Evolutionary conservation across 2,113 vertebrate species (phyloP).

Genomic region (Pachyramphus minor): DNA sequence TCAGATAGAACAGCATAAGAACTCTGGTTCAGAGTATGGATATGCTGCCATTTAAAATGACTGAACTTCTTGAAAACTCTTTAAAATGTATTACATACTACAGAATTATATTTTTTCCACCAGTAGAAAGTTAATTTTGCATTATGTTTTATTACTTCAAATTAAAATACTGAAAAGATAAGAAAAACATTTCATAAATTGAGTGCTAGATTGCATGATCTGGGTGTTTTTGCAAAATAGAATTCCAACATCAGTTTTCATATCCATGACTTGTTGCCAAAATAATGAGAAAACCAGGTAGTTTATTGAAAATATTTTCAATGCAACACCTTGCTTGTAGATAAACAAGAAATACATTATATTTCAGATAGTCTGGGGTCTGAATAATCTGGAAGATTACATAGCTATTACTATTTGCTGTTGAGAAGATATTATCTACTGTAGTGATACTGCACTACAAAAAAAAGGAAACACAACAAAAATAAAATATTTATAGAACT

Average conservation of each 20-base stretch:
- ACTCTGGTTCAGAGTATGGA: not conserved
- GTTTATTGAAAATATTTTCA: not conserved
- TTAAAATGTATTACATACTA: not conserved
- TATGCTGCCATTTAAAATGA: not conserved
- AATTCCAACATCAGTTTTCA: not conserved
- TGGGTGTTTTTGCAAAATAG: not conserved
- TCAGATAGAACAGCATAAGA: not conserved
- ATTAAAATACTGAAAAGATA: not conserved
- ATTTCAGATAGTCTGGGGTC: not conserved
- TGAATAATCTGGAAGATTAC: not conserved
- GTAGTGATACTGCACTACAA: not conserved
- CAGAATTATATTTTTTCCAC: not conserved
- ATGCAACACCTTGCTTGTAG: fast-evolving
- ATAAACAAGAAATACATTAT: not conserved
- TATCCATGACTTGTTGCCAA: not conserved
- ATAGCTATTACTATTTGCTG: not conserved
- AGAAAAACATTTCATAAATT: not conserved
- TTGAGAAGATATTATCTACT: not conserved
- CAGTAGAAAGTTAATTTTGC: not conserved
- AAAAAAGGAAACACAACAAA: not conserved
- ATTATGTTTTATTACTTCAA: not conserved
- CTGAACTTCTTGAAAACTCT: not conserved
- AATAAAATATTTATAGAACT: not conserved
- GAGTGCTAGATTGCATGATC: not conserved
- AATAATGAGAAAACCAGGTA: not conserved